A percentile compares a stretch with the other conserved stretches of the same genome.
phyloP scores from a whole-genome alignment of 2,113 vertebrate genomes.

The Channa argus region DNA sequence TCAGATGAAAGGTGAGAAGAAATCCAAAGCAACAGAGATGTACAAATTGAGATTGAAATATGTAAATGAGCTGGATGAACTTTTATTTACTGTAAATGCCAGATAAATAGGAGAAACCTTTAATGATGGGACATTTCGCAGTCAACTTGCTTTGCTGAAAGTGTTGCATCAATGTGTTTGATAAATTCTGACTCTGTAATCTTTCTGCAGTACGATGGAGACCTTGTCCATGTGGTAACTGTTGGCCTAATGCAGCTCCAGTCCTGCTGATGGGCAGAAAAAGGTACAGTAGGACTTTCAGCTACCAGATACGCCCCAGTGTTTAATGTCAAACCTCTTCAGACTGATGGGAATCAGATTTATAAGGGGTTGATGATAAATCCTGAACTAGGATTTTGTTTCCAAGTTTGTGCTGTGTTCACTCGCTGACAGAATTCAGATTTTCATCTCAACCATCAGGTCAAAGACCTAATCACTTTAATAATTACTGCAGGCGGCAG shows the following conservation, averaged over 20 bases:
- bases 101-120: neutral
- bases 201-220: constrained; percentile 19
- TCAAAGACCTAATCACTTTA: neutral
- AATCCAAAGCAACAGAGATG: neutral
- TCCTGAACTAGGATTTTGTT: too few relatives aligned
- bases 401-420: too few relatives aligned
- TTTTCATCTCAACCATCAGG: neutral
- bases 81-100: neutral
- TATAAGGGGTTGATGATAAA: too few relatives aligned
- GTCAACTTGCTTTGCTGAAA: neutral
- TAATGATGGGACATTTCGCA: too few relatives aligned
- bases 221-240: neutral
- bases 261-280: constrained; percentile 30
- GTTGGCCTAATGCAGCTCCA: constrained; percentile 30
- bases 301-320: constrained; percentile 40
- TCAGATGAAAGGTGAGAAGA: neutral
- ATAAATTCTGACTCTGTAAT: constrained; percentile 35
- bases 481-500: too few relatives aligned
- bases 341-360: constrained; percentile 26
- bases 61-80: too few relatives aligned
- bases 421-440: too few relatives aligned
- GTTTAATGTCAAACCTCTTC: constrained; percentile 18
- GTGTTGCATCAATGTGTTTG: neutral
- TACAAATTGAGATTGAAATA: too few relatives aligned
- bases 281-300: constrained; percentile 35